Conservation (phyloP, 2,888 invertebrate genomes). For the Pimpla rufipes region DNA sequence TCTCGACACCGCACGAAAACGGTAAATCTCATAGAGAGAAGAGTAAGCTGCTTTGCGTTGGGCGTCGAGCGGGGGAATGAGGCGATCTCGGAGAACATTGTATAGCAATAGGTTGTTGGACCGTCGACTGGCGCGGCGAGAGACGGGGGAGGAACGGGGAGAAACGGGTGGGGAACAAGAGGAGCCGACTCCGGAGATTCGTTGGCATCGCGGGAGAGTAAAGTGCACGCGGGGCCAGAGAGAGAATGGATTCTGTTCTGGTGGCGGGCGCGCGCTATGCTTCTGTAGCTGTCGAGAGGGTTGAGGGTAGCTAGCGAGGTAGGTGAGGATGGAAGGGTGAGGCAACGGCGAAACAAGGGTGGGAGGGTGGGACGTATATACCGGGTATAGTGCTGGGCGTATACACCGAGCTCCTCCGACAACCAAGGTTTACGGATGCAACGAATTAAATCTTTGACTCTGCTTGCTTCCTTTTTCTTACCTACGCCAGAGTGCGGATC, state of each 20-base stretch:
- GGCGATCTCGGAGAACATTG: slow-evolving; percentile 67
- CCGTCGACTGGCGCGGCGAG: background rate
- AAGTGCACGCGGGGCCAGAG: slow-evolving; percentile 58
- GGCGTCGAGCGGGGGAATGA: slow-evolving; percentile 19
- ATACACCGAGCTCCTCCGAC: slow-evolving; percentile 27
- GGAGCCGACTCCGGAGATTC: slow-evolving; percentile 50
- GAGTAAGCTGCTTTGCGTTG: slow-evolving; percentile 67
- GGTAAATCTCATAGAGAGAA: slow-evolving; percentile 67
- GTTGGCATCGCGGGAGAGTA: slow-evolving; percentile 63
- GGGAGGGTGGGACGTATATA: slow-evolving; percentile 18
- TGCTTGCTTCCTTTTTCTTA: slow-evolving; percentile 40
- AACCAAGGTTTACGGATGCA: slow-evolving; percentile 66
- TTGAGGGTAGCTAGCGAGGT: background rate
- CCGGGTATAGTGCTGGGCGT: slow-evolving; percentile 56
- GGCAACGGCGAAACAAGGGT: slow-evolving; percentile 42
- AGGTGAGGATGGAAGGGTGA: slow-evolving; percentile 32
- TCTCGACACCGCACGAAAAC: slow-evolving; percentile 65
- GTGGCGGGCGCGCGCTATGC: slow-evolving; percentile 34
- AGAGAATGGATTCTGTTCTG: slow-evolving; percentile 57
- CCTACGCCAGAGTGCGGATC: slow-evolving; percentile 46
- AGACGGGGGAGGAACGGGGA: slow-evolving; percentile 18
- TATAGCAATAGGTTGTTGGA: slow-evolving; percentile 66
- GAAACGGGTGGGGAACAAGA: slow-evolving; percentile 23
- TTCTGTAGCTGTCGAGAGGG: slow-evolving; percentile 45
- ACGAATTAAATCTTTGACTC: slow-evolving; percentile 67